Evolutionary conservation across 2,888 invertebrate genomes (phyloP), one percentile per base, ranked within the genome.

Genomic region (Aphodius sticticus): DNA sequence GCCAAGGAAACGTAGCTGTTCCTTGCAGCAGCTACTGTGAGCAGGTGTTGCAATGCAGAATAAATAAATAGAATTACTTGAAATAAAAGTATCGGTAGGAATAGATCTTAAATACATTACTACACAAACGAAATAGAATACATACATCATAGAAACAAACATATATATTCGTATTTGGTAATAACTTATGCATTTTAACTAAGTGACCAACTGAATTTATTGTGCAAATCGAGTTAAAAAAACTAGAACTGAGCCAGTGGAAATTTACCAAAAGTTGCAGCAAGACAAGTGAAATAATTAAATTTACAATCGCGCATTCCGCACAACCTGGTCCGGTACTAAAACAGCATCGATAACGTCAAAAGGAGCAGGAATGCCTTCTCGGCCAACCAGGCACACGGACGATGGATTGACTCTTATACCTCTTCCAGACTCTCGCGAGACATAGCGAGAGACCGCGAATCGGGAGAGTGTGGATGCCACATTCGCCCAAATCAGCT

Each of bases 41-140:
- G 53, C 53, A 53, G 53, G 53, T 53, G 53, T 53, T 53, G 53
- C 53, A 53, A 53, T 53, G 53, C 53, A 53, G 53, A 53, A 53
- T 53, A 53, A 53, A 9, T 53, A 53, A 53, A 53, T 53, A 53
- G 53, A 53, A 53, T 53, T 53, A 53, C 53, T 53, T 9, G 9
- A 7, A 53, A 53, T 53, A 53, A 53, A 53, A 53, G 12, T 12
- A 12, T 53, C 53, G 53, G 53, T 53, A 53, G 53, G 53, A 9
- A 9, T 53, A 5, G 53, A 12, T 53, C 1, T 53, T 53, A 53
- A 53, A 53, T 53, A 53, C 9, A 53, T 53, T 53, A 53, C 53
- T 1, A 53, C 53, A 53, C 7, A 53, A 53, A 53, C 9, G 7
- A 53, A 12, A 53, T 53, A 53, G 7, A 53, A 12, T 53, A 53